phyloP scores from a whole-genome alignment of 2,113 vertebrate genomes.

The Galemys pyrenaicus region DNA sequence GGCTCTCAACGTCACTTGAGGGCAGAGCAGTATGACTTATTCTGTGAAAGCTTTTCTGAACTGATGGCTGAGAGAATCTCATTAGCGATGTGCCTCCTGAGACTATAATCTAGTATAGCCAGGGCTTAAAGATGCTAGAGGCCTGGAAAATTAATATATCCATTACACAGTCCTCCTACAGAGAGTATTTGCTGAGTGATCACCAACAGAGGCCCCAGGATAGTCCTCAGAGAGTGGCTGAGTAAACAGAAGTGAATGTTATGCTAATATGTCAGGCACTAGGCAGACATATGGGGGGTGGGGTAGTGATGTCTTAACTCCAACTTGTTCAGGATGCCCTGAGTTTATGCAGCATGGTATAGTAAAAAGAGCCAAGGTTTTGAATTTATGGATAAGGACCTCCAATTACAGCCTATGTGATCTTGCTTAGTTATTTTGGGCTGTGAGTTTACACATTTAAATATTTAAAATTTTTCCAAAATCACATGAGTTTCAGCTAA shows the following conservation, averaged over 20 bases:
- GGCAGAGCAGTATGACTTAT: background rate
- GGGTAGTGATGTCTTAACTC: background rate
- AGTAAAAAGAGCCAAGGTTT: background rate
- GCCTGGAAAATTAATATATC: background rate
- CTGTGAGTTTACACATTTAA: background rate
- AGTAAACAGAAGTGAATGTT: background rate
- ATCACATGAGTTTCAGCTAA: background rate
- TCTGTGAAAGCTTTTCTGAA: background rate
- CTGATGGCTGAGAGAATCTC: background rate
- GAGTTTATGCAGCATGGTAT: background rate
- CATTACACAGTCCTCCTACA: background rate
- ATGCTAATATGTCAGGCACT: background rate
- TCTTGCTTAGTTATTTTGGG: background rate
- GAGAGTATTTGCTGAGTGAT: background rate
- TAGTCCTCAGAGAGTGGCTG: background rate
- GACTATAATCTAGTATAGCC: background rate
- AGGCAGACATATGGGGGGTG: background rate
- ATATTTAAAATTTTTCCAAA: slow-evolving; percentile 25
- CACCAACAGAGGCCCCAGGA: background rate
- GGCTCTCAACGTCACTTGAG: background rate
- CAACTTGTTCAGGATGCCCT: background rate
- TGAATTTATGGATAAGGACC: background rate
- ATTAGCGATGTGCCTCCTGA: background rate
- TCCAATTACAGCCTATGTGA: background rate
- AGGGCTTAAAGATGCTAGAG: background rate